phyloP scores from a whole-genome alignment of 2,113 vertebrate genomes.

The Salvelinus alpinus region DNA sequence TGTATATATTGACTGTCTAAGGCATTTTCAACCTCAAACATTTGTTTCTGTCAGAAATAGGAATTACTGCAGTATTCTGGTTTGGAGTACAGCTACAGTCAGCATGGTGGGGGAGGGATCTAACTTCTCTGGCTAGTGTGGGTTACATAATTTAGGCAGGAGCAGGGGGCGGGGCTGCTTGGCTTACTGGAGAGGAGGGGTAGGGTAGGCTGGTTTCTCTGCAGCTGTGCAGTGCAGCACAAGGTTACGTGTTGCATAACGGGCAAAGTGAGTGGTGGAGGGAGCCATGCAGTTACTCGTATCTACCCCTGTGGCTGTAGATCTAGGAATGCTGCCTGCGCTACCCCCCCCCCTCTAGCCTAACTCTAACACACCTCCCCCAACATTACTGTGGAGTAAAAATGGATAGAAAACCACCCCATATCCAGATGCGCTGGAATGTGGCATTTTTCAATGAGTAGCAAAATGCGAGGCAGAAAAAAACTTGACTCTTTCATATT shows the following conservation, averaged over 20 bases:
- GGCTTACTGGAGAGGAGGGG: not conserved
- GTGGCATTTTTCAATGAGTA: not conserved
- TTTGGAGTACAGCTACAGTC: not conserved
- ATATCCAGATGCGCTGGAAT: not conserved
- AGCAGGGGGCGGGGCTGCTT: not conserved
- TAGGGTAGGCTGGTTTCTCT: not conserved
- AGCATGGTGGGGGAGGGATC: not conserved
- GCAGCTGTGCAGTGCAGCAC: not conserved
- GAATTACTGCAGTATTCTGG: not conserved
- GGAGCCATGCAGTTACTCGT: not conserved
- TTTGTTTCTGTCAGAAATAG: not conserved
- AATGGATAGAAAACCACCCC: not conserved
- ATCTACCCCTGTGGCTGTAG: not conserved
- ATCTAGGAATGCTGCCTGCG: not conserved
- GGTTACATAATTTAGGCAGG: slow-evolving; percentile 26
- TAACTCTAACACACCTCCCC: not conserved
- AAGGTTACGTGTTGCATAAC: slow-evolving; percentile 18
- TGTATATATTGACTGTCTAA: not conserved
- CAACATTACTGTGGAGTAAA: too few relatives aligned
- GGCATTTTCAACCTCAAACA: not conserved
- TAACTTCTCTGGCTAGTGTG: not conserved
- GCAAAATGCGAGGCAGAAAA: not conserved
- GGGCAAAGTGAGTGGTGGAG: not conserved
- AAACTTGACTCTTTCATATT: not conserved
- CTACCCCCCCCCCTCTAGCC: not conserved